Evolutionary conservation across 2,888 invertebrate species (phyloP).

Genomic region (Halocaridina rubra): DNA sequence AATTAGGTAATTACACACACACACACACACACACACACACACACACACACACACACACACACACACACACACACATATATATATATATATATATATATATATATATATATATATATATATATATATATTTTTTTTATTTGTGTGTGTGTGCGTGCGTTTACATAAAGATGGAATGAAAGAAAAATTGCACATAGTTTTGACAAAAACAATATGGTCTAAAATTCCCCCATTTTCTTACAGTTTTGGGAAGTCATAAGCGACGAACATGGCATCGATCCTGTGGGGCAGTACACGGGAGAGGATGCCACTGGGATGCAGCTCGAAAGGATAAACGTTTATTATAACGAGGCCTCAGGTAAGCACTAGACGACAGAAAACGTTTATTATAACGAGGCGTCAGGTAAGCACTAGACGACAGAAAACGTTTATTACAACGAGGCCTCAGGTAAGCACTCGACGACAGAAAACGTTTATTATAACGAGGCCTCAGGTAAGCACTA

Average conservation of each 20-base stretch:
- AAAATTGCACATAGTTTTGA: too few species aligned
- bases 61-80: constrained; percentile 16
- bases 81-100: constrained; percentile 34
- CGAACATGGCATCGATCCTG: constrained; percentile 93
- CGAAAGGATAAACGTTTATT: constrained; percentile 72
- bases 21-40: constrained; percentile 4
- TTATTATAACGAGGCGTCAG: too few species aligned
- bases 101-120: constrained; percentile 6
- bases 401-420: too few species aligned
- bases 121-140: background rate
- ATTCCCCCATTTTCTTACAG: constrained; percentile 69
- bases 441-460: constrained; percentile 75
- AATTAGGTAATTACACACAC: background rate
- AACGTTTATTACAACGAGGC: too few species aligned
- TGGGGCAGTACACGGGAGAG: constrained; percentile 89
- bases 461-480: constrained; percentile 72
- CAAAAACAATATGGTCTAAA: too few species aligned
- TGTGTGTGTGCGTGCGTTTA: too few species aligned
- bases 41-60: constrained; percentile 13
- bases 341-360: constrained; percentile 70
- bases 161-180: too few species aligned
- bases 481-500: constrained; percentile 69
- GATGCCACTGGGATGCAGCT: constrained; percentile 79
- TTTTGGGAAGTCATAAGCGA: constrained; percentile 97
- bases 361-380: too few species aligned